These are phyloP conservation scores for Hiodon alosoides DNA, from an alignment of 2,113 vertebrate species.

Conservation along the genomic window DNA sequence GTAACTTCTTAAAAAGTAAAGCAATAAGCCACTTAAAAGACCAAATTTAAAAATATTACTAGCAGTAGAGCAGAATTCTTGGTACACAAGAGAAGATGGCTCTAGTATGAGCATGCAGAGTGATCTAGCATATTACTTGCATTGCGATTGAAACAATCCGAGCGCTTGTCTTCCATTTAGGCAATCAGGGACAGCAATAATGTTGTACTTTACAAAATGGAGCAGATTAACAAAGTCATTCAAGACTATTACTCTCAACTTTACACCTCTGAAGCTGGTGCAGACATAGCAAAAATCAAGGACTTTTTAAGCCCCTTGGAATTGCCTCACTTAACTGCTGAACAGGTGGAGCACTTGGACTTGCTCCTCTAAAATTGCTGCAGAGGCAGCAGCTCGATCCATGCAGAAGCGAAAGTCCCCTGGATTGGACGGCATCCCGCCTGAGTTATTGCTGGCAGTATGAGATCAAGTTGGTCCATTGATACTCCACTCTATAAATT, in stretches of 20 bases:
- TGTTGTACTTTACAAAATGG: not conserved
- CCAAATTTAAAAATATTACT: not conserved
- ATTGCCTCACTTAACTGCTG: not conserved
- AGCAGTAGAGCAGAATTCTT: conserved; percentile 4
- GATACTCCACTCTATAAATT: conserved; percentile 5
- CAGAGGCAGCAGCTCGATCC: not conserved
- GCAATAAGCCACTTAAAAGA: not conserved
- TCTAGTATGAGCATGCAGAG: conserved; percentile 1
- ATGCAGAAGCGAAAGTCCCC: not conserved
- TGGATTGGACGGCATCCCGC: not conserved
- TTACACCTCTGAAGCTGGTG: not conserved
- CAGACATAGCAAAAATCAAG: not conserved
- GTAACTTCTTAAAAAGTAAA: conserved; percentile 5
- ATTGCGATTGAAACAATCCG: conserved; percentile 6
- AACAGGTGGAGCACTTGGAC: not conserved
- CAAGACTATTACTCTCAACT: not conserved
- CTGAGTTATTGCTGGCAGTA: not conserved
- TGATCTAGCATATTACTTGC: not conserved
- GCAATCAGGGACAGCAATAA: not conserved
- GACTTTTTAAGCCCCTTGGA: not conserved
- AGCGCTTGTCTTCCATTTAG: not conserved
- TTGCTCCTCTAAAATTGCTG: not conserved
- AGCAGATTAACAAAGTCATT: not conserved
- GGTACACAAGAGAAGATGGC: not conserved
- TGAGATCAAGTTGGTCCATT: not conserved